Base-by-base conservation (phyloP, 2,113 vertebrate genomes). In the Amblyornis subalaris region DNA sequence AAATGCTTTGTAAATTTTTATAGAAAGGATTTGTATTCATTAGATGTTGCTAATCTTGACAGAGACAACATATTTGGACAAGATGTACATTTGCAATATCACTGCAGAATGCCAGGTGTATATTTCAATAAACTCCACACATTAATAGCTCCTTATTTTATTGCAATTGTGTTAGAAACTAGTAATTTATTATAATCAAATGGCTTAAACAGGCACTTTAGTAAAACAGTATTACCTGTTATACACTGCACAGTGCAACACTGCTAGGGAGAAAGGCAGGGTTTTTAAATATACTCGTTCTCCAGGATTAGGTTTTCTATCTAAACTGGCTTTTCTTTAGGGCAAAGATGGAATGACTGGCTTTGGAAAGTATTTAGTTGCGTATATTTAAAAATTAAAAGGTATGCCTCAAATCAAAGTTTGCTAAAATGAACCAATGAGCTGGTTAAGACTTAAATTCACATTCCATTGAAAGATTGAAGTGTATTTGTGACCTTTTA, bases 231-330 rank as follows among this genome's bases (percentile, higher is more conserved):
- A 83, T 84, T 86, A 83, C 54, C 55, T 93, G 64, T 57, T 78
- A 73, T 31, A 92, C 84, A 80, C 88, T 88, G 51, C 53, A 44
- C 48, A 98, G 98, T 98, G 98, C 98, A 98, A 97, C 97, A 95
- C 80, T 95, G 83, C 76, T 77, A 90, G 83, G 92, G 86, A 75
- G 88, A 74, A 80, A 69, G 88, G 90, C 64, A 69, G 69, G 42
- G 10, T 26, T 82, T 94, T 91, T 21, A 97, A 96, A 97, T 65
- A 66, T 11, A 81, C 74, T 82, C 23, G 10, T 81, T 61, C 66
- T 82, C 76, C 42, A 70, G 28, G 38, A 94, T 92, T 85, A 95
- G 90, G 69, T 89, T 87, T 90, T 93, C 77, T 88, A 33, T 91
- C 35, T 69, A 12, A 86, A 81, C 33, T 33, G 42, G 19, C 31